A percentile compares a stretch with the other conserved stretches of the same genome.
These are phyloP conservation scores for Crotophaga sulcirostris DNA, from an alignment of 2,113 vertebrate genomes.

Conservation along the genomic window DNA sequence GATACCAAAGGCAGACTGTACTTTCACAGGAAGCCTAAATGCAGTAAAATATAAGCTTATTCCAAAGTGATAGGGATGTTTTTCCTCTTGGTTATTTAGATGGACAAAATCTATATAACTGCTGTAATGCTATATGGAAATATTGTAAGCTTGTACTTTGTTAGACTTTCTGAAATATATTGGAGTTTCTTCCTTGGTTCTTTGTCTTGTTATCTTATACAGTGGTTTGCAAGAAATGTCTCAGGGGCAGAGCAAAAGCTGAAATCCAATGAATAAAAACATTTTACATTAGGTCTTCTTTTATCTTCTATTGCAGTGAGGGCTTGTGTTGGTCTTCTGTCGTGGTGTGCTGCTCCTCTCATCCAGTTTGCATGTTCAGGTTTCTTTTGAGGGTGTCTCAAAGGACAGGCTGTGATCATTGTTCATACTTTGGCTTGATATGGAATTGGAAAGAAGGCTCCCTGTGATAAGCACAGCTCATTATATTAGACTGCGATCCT, in stretches of 20 bases:
- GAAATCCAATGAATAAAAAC: background rate
- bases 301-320: background rate
- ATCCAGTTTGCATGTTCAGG: background rate
- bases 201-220: background rate
- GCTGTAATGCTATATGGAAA: background rate
- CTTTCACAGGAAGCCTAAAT: background rate
- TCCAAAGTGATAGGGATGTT: background rate
- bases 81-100: background rate
- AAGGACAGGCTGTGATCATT: background rate
- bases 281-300: background rate
- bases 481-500: background rate
- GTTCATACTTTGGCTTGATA: background rate
- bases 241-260: background rate
- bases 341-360: background rate
- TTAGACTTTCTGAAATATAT: background rate
- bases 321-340: background rate
- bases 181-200: background rate
- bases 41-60: background rate
- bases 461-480: background rate
- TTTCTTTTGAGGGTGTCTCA: background rate
- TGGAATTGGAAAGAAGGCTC: background rate
- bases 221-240: background rate
- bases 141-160: background rate
- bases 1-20: background rate
- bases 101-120: background rate